These are phyloP conservation scores for Hemaris fuciformis DNA, from an alignment of 2,888 invertebrate species.

Conservation along the genomic window DNA sequence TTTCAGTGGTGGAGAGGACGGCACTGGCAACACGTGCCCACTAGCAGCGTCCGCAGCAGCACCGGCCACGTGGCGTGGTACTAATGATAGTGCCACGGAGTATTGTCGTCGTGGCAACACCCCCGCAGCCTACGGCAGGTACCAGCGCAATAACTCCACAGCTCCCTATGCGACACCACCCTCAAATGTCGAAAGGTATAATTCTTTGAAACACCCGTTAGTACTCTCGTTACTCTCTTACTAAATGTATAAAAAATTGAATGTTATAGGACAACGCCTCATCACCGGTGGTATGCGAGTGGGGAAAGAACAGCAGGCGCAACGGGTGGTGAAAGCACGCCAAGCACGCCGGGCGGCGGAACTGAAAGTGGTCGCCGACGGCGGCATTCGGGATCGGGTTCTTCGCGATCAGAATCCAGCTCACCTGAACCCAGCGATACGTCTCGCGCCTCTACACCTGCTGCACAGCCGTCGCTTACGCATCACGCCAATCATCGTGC, in stretches of 20 bases:
- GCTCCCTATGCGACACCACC: constrained; percentile 74
- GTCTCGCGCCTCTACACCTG: constrained; percentile 82
- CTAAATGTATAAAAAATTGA: constrained; percentile 21
- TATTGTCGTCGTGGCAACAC: constrained; percentile 77
- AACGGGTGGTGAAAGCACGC: constrained; percentile 49
- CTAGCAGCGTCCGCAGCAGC: constrained; percentile 74
- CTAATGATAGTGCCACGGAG: constrained; percentile 76
- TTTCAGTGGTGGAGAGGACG: constrained; percentile 71
- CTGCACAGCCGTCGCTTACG: constrained; percentile 65
- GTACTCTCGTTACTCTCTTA: background rate
- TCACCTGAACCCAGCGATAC: constrained; percentile 82
- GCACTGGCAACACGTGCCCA: constrained; percentile 68
- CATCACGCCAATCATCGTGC: constrained; percentile 57
- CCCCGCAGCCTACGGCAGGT: constrained; percentile 79
- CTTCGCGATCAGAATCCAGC: constrained; percentile 77
- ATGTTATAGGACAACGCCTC: constrained; percentile 55
- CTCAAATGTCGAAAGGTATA: constrained; percentile 71
- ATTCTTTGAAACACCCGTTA: background rate
- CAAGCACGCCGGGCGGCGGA: constrained; percentile 72
- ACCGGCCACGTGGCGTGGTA: constrained; percentile 75
- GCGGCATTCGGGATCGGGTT: constrained; percentile 78
- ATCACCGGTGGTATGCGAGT: constrained; percentile 73
- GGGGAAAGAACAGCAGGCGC: constrained; percentile 44
- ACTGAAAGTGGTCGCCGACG: constrained; percentile 72
- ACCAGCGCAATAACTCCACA: constrained; percentile 79